Evolutionary conservation across 2,113 vertebrate species (phyloP).

Genomic region (Sturnira hondurensis): DNA sequence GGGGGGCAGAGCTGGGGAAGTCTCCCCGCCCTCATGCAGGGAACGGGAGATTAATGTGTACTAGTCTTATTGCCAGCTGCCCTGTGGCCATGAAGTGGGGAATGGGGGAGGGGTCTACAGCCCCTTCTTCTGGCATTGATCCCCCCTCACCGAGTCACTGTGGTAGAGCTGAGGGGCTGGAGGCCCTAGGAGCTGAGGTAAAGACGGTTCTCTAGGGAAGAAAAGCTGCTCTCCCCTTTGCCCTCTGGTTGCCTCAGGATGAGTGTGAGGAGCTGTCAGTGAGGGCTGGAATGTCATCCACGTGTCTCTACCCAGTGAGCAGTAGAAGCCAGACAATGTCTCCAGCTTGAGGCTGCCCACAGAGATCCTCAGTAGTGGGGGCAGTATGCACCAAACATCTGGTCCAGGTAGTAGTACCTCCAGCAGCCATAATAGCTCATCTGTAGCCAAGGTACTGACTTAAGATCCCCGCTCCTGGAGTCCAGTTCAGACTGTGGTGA

Average conservation of each 20-base stretch:
- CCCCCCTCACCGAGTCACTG: constrained; percentile 67
- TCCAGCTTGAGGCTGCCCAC: constrained; percentile 55
- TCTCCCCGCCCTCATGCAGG: constrained; percentile 87
- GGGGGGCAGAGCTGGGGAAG: constrained; percentile 79
- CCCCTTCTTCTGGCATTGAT: constrained; percentile 74
- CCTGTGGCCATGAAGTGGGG: constrained; percentile 76
- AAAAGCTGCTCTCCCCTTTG: constrained; percentile 56
- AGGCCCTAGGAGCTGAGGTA: constrained; percentile 75
- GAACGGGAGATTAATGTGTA: constrained; percentile 91
- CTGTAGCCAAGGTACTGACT: constrained; percentile 20
- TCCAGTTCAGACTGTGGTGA: constrained; percentile 89
- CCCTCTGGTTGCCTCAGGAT: constrained; percentile 42
- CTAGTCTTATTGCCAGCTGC: constrained; percentile 93
- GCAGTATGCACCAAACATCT: constrained; percentile 38
- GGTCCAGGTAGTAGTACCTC: constrained; percentile 35
- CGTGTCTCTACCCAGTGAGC: constrained; percentile 27
- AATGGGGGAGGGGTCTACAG: constrained; percentile 32
- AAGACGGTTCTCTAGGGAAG: constrained; percentile 73
- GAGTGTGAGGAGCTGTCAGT: constrained; percentile 42
- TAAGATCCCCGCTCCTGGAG: constrained; percentile 36
- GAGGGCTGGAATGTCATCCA: constrained; percentile 53
- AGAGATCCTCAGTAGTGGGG: constrained; percentile 53
- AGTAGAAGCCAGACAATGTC: constrained; percentile 58
- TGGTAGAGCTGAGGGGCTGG: constrained; percentile 55
- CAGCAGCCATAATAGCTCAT: constrained; percentile 42